Conservation (phyloP, 2,888 invertebrate genomes). For the Dolichomitus sp. region DNA sequence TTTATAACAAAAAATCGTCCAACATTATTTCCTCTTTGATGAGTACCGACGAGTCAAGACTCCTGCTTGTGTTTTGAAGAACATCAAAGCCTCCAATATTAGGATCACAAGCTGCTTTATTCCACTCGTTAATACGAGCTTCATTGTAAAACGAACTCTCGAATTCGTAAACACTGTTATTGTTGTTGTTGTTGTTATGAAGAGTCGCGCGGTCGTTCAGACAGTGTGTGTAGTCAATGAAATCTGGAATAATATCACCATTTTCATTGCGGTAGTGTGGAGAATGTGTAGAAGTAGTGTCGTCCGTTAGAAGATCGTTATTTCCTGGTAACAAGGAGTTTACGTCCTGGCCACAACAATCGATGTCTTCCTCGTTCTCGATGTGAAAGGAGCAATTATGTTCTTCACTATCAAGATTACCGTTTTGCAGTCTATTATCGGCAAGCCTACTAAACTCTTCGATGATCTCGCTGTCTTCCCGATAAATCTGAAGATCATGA, state of each 20-base stretch:
- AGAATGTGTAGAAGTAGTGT: not conserved
- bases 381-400: constrained; percentile 56
- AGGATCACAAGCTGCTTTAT: not conserved
- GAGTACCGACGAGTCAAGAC: constrained; percentile 27
- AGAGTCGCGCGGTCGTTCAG: constrained; percentile 5
- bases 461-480: constrained; percentile 4
- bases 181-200: constrained; percentile 23
- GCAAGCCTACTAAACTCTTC: constrained; percentile 36
- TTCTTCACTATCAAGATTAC: constrained; percentile 50
- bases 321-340: not conserved
- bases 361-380: constrained; percentile 36
- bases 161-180: constrained; percentile 25
- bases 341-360: not conserved
- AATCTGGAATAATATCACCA: constrained; percentile 44
- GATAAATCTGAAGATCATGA: not conserved
- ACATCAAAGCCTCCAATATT: not conserved
- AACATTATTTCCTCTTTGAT: constrained; percentile 67
- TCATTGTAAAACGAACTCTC: constrained; percentile 54
- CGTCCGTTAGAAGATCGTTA: constrained; percentile 19
- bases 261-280: constrained; percentile 16
- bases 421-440: not conserved
- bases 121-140: constrained; percentile 34
- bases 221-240: constrained; percentile 41
- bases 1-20: constrained; percentile 55
- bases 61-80: not conserved